Conservation (phyloP, 1,140 invertebrate species). For the Neodiprion pinetum region DNA sequence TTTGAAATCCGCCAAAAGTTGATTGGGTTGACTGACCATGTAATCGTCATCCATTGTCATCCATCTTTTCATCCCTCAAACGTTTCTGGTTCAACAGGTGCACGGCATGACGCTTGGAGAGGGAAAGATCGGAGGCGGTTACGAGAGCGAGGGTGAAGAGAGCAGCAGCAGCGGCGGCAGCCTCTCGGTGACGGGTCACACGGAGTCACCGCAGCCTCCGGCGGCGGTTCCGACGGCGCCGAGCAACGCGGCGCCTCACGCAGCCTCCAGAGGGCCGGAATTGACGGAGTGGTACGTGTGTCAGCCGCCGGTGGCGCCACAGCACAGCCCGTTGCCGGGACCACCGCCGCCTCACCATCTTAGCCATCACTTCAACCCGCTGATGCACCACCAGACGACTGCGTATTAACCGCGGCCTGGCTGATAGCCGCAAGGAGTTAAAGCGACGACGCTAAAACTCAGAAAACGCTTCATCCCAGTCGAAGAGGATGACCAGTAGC, state of each 20-base stretch:
- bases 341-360: slow-evolving; percentile 64
- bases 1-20: too few relatives aligned
- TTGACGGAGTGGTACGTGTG: slow-evolving; percentile 73
- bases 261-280: slow-evolving; percentile 49
- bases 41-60: too few relatives aligned
- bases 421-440: not conserved
- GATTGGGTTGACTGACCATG: too few relatives aligned
- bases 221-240: slow-evolving; percentile 56
- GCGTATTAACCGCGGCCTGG: slow-evolving; percentile 45
- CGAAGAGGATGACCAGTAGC: not conserved
- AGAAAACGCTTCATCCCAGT: too few relatives aligned
- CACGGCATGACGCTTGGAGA: slow-evolving; percentile 56
- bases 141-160: slow-evolving; percentile 61
- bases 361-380: slow-evolving; percentile 58
- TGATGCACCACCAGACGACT: slow-evolving; percentile 60
- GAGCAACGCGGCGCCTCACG: slow-evolving; percentile 39
- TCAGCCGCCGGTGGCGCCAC: slow-evolving; percentile 52
- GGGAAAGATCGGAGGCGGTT: slow-evolving; percentile 53
- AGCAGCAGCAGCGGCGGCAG: slow-evolving; percentile 59
- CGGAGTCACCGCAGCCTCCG: slow-evolving; percentile 52
- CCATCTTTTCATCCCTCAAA: not conserved
- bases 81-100: slow-evolving; percentile 42
- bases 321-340: slow-evolving; percentile 60
- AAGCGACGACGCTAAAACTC: too few relatives aligned
- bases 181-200: slow-evolving; percentile 57